Conservation (phyloP, 2,113 vertebrate genomes). For the Agelaius tricolor region DNA sequence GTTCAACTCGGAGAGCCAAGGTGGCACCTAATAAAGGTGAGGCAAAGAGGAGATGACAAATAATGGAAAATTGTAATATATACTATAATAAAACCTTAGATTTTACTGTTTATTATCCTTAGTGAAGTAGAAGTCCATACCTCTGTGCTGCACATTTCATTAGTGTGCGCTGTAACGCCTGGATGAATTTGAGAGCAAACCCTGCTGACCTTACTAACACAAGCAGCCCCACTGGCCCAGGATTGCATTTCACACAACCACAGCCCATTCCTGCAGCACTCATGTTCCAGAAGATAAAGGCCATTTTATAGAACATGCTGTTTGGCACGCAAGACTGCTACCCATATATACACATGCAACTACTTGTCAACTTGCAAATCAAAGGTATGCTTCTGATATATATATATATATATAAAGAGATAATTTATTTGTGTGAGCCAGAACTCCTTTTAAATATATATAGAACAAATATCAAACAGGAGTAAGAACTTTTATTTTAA, state of each 20-base stretch:
- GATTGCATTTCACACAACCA: conserved; percentile 43
- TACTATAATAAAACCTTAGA: conserved; percentile 43
- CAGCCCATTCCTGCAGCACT: conserved; percentile 22
- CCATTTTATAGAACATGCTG: conserved; percentile 36
- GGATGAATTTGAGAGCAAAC: conserved; percentile 47
- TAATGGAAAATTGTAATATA: conserved; percentile 54
- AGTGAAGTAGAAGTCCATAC: conserved; percentile 13
- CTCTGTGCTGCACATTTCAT: conserved; percentile 48
- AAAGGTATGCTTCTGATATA: neutral
- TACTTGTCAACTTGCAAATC: conserved; percentile 52
- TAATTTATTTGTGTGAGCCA: neutral
- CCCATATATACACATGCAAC: conserved; percentile 17
- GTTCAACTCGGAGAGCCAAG: neutral
- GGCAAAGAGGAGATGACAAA: conserved; percentile 52
- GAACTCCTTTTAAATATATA: neutral
- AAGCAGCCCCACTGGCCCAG: conserved; percentile 12
- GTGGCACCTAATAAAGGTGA: conserved; percentile 57
- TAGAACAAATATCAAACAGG: neutral
- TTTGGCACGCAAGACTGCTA: conserved; percentile 22
- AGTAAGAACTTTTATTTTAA: neutral
- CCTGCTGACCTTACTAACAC: conserved; percentile 34
- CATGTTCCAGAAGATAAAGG: conserved; percentile 55
- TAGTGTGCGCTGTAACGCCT: conserved; percentile 38
- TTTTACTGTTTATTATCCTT: conserved; percentile 66
- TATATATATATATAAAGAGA: neutral